Percentiles rank a stretch among this genome's conserved stretches.
These are phyloP conservation scores for Urocynchramus pylzowi DNA, from an alignment of 2,113 vertebrate species.

Conservation along the genomic window DNA sequence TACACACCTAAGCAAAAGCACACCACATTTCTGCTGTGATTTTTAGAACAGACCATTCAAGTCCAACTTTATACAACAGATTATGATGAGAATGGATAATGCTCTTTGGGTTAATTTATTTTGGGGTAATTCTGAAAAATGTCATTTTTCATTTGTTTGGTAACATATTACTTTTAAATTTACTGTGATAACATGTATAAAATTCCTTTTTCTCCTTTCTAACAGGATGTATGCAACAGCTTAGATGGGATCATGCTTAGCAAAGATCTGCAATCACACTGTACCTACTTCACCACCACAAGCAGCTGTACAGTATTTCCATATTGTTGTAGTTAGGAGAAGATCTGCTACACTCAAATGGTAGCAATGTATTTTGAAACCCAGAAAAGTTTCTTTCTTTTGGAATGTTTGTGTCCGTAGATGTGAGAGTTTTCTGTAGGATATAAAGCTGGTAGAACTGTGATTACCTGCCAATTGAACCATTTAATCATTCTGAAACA, in stretches of 20 bases:
- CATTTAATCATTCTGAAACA: not conserved
- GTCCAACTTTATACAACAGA: not conserved
- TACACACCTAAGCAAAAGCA: not conserved
- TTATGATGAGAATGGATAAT: not conserved
- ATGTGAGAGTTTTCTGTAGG: not conserved
- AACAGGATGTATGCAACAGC: not conserved
- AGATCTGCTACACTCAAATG: not conserved
- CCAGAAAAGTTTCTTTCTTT: not conserved
- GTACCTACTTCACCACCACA: not conserved
- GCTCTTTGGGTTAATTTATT: too few relatives aligned
- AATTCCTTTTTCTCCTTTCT: not conserved
- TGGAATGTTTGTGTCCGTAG: not conserved
- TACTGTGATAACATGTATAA: not conserved
- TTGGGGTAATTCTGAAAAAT: too few relatives aligned
- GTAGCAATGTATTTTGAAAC: not conserved
- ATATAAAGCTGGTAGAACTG: not conserved
- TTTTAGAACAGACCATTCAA: not conserved
- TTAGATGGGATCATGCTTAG: rapidly evolving
- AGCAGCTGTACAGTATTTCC: not conserved
- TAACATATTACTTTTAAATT: not conserved
- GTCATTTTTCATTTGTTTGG: not conserved
- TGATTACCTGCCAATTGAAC: not conserved
- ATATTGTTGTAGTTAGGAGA: not conserved
- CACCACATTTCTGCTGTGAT: not conserved
- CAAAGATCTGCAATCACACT: not conserved